Conservation (phyloP, 1,140 invertebrate species). For the Sitobion miscanthi region DNA sequence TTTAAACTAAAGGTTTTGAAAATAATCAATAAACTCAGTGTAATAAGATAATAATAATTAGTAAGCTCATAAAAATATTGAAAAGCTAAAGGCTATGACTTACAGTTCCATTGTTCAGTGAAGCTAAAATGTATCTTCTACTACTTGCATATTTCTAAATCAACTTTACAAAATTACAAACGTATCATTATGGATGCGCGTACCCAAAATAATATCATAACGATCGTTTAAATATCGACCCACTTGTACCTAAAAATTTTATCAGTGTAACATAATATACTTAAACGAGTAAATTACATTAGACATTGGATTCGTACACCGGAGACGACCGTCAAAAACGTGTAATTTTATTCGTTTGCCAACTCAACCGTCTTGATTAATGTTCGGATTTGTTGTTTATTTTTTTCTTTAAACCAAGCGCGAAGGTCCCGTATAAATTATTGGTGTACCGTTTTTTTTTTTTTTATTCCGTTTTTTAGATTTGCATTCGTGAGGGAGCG, state of each 20-base stretch:
- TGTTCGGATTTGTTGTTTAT: slow-evolving; percentile 43
- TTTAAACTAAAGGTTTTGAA: not conserved
- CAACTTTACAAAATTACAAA: not conserved
- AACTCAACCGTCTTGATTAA: slow-evolving; percentile 51
- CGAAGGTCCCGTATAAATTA: slow-evolving; percentile 42
- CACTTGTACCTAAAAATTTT: not conserved
- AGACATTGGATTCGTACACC: not conserved
- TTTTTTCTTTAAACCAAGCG: not conserved
- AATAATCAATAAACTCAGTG: not conserved
- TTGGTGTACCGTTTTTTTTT: not conserved
- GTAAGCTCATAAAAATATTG: not conserved
- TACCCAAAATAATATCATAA: not conserved
- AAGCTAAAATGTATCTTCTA: not conserved
- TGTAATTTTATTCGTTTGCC: slow-evolving; percentile 37
- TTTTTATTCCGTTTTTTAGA: not conserved
- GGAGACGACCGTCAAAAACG: not conserved
- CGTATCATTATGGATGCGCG: too few species aligned
- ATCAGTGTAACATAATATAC: not conserved
- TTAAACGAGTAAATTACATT: not conserved
- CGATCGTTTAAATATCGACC: not conserved
- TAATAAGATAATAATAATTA: not conserved
- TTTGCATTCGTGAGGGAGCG: slow-evolving; percentile 42
- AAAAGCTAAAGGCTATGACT: not conserved
- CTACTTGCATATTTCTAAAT: not conserved
- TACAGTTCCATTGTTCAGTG: not conserved